phyloP scores from a whole-genome alignment of 1,140 invertebrate species.

The Argopecten irradians region DNA sequence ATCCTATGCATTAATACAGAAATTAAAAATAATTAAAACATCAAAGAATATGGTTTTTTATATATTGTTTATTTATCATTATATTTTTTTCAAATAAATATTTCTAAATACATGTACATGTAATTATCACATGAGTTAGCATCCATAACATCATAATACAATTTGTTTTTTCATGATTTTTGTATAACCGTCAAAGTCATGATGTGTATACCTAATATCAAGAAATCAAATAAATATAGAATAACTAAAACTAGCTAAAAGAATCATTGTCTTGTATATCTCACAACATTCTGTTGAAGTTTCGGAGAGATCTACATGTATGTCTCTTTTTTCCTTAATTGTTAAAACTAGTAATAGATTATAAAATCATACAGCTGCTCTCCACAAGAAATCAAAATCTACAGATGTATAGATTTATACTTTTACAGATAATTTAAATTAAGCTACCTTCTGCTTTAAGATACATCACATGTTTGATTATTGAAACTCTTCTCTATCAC shows the following conservation, averaged over 20 bases:
- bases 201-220: neutral
- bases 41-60: no score
- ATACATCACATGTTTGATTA: no score
- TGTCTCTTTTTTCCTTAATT: no score
- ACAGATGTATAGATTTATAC: no score
- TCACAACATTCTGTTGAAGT: neutral
- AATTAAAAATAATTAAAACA: neutral
- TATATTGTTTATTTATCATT: no score
- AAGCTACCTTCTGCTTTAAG: no score
- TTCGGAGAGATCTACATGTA: no score
- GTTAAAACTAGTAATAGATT: no score
- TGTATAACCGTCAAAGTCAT: neutral
- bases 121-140: neutral
- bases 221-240: neutral
- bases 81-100: neutral
- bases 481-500: neutral
- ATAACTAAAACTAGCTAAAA: neutral
- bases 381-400: no score
- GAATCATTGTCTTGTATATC: neutral
- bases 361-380: neutral
- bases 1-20: no score
- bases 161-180: neutral
- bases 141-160: neutral
- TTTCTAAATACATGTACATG: no score
- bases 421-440: no score